Base-by-base conservation (phyloP, 2,113 vertebrate species). In the Vulpes lagopus region DNA sequence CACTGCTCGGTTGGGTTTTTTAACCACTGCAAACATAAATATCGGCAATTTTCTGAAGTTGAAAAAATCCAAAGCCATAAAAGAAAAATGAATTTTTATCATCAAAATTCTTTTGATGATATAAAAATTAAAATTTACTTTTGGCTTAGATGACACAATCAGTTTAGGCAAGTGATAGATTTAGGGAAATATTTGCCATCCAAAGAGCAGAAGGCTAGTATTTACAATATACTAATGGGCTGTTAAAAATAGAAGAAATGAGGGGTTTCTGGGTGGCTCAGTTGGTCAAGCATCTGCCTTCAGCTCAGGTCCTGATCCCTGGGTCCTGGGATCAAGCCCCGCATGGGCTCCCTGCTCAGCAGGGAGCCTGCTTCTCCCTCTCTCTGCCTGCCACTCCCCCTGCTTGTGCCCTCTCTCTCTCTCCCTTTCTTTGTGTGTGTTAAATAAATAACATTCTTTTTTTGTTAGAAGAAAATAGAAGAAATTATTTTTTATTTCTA, bases 1-100 rank as follows among this genome's bases (percentile, higher is more conserved):
- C 62, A 92, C 94, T 92, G 92, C 86, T 97, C 89, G 93, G 95
- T 71, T 97, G 96, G 96, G 95, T 95, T 98, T 98, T 98, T 98
- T 97, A 87, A 43, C 11, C 12, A 73, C 64, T 49, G 32, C 19
- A 62, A 85, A 76, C 78, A 84, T 55, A 82, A 96, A 87, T 60
- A 73, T 0, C 78, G 51, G 27, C 27, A 15, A 79, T 62, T 96
- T 90, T 67, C 74, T 83, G 57, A 53, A 49, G 2, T 89, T 22
- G 22, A 93, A 93, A 93, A 83, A 17, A 20, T 17, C 30, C 30
- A 43, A 82, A 79, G 16, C 12, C 4, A 62, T 55, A 35, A n/a
- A 83, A 79, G 22, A 90, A 80, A 57, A 84, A 53, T 43, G 67
- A 84, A 32, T 71, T 51, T 83, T 8, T 92, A 64, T 57, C 43